Evolutionary conservation across 1,140 invertebrate species (phyloP).

Genomic region (Trialeurodes vaporariorum): DNA sequence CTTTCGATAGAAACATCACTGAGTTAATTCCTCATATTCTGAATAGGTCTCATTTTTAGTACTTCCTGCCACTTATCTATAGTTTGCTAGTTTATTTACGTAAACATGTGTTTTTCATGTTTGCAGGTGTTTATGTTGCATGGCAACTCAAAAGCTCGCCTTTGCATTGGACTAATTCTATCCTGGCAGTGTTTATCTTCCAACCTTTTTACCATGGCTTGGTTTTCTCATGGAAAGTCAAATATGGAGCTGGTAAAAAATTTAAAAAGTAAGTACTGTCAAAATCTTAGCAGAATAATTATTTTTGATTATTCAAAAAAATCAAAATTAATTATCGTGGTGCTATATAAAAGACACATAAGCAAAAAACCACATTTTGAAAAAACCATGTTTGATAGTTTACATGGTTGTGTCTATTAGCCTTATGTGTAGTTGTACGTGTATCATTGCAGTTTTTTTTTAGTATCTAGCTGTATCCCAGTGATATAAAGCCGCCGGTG

Average conservation of each 20-base stretch:
- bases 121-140: not conserved
- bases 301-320: not conserved
- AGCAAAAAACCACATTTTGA: not conserved
- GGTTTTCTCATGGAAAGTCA: slow-evolving; percentile 70
- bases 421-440: not conserved
- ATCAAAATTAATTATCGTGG: not conserved
- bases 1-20: no score
- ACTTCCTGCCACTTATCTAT: no score
- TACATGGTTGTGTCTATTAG: not conserved
- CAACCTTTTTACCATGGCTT: slow-evolving; percentile 21
- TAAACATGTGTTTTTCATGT: no score
- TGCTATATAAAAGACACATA: not conserved
- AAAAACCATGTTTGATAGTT: not conserved
- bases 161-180: not conserved
- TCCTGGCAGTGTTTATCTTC: not conserved
- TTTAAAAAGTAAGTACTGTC: slow-evolving; percentile 52
- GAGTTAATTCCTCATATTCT: no score
- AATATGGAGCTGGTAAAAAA: slow-evolving; percentile 77
- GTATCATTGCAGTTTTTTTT: not conserved
- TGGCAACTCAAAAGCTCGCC: not conserved
- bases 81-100: no score
- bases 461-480: no score
- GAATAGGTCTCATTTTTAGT: no score
- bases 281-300: slow-evolving; percentile 1
- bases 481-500: no score